Evolutionary conservation across 2,113 vertebrate genomes (phyloP), one percentile per base, ranked within the genome.

Genomic region (Camelus dromedarius): DNA sequence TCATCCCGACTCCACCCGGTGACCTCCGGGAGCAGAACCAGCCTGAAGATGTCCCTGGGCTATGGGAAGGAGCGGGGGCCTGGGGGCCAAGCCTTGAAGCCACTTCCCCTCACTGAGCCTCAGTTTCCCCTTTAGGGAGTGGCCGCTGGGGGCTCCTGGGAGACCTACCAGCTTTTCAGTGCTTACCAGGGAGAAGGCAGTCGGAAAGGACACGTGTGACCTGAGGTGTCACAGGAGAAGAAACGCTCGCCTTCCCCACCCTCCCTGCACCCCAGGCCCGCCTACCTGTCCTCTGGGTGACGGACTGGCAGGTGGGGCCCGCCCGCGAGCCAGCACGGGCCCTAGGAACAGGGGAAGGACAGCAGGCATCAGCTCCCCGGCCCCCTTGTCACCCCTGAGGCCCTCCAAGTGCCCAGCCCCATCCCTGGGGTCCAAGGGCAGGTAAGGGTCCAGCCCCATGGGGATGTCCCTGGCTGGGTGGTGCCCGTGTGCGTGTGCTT

Each of bases 1-100:
- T 35, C 54, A 3, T 54, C 32, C 4, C 18, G 0, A 0, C 14
- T 14, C 4, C 12, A 6, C 8, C n/a, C n/a, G 13, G 11, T 0
- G 8, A 11, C 91, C 70, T 28, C 13, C 28, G 1, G 2, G 26
- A 62, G 22, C n/a, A 73, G 54, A 38, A 5, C 16, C 38, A 60
- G 54, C 22, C 72, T 38, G 73, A 18, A 26, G 38, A n/a, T 8
- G 0, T 32, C 42, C 35, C 38, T 4, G 52, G 46, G 60, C 89
- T 2, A 0, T 22, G 14, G 50, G 52, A 30, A 42, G 72, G 73
- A 52, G 28, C 62, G 0, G 73, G 13, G 60, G 8, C 14, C 22
- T 3, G 0, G 22, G 30, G 15, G 30, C 20, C 3, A 15, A 90
- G 42, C 5, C 66, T 28, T 8, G 0, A 38, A 69, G 64, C 50